These are phyloP conservation scores for Thereva unica DNA, from an alignment of 2,888 invertebrate species.

Conservation along the genomic window DNA sequence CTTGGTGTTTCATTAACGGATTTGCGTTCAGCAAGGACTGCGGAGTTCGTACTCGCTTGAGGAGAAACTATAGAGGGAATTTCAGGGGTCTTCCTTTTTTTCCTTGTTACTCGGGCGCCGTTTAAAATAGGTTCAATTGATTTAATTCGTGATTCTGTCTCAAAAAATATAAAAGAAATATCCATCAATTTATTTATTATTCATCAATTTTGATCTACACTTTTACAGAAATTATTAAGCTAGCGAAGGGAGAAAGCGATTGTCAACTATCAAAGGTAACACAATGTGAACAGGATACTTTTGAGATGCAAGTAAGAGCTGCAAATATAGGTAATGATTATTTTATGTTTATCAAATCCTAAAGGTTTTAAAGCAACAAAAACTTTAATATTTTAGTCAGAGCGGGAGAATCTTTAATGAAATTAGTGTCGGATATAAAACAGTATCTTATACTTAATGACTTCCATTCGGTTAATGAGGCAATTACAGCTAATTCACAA, in stretches of 20 bases:
- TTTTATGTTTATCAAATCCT: background rate
- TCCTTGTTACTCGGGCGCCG: too few species aligned
- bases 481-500: constrained; percentile 91
- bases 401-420: constrained; percentile 96
- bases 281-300: constrained; percentile 93
- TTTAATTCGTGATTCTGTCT: too few species aligned
- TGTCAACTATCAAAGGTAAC: constrained; percentile 87
- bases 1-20: too few species aligned
- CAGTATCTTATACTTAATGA: constrained; percentile 97
- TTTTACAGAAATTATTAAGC: constrained; percentile 81
- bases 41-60: too few species aligned
- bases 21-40: too few species aligned
- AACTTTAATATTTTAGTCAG: constrained; percentile 67
- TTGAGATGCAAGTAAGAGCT: constrained; percentile 95
- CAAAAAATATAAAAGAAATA: too few species aligned
- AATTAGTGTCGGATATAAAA: constrained; percentile 95
- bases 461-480: constrained; percentile 96
- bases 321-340: constrained; percentile 84
- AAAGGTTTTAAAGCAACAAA: background rate
- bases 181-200: too few species aligned
- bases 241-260: constrained; percentile 88
- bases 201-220: background rate
- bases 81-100: too few species aligned
- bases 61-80: too few species aligned
- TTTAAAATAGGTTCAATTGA: too few species aligned